These are phyloP conservation scores for Malurus splendens DNA, from an alignment of 2,797 vertebrate species.

Conservation along the genomic window DNA sequence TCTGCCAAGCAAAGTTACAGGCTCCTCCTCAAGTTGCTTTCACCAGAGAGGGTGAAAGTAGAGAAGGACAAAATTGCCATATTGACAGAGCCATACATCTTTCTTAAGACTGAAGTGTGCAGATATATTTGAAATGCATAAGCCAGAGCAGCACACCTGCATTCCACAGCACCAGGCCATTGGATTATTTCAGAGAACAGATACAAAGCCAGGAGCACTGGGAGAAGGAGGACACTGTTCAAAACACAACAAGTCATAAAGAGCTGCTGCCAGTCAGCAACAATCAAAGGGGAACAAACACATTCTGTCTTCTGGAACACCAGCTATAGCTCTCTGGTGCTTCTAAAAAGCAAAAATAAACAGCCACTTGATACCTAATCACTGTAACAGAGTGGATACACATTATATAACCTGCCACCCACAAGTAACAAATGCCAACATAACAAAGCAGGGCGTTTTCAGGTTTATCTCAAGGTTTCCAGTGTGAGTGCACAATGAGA, in stretches of 20 bases:
- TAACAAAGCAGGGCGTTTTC: not conserved
- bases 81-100: not conserved
- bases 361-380: not conserved
- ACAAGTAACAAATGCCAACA: not conserved
- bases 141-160: not conserved
- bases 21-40: not conserved
- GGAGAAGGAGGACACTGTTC: not conserved
- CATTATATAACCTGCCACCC: not conserved
- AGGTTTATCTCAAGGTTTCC: not conserved
- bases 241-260: not conserved
- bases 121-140: not conserved
- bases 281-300: not conserved
- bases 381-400: not conserved
- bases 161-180: not conserved
- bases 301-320: not conserved
- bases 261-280: not conserved
- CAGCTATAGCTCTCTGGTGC: not conserved
- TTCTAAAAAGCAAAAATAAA: slow-evolving; percentile 15
- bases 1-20: not conserved
- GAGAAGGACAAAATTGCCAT: not conserved
- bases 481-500: not conserved
- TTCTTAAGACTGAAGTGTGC: not conserved
- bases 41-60: not conserved
- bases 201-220: not conserved
- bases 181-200: not conserved